These are phyloP conservation scores for Paedocypris sp. DNA, from an alignment of 2,113 vertebrate species.

Conservation along the genomic window DNA sequence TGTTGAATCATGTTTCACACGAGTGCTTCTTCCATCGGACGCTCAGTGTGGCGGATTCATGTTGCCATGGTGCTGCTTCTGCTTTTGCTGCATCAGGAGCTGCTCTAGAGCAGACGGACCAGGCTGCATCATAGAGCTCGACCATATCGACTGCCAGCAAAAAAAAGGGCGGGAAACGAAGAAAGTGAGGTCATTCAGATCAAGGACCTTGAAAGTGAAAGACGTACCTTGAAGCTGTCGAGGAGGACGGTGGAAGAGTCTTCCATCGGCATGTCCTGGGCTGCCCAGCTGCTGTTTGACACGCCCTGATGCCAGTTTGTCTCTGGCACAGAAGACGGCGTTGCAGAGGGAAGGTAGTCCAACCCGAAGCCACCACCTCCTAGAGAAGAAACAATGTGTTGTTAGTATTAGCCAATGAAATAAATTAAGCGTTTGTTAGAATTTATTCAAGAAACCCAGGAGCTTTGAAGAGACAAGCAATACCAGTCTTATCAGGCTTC, in stretches of 20 bases:
- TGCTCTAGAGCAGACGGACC: conserved; percentile 97
- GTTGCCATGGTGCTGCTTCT: conserved; percentile 94
- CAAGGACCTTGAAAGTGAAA: neutral
- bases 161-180: neutral
- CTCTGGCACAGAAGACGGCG: conserved; percentile 65
- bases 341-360: conserved; percentile 81
- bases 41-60: conserved; percentile 98
- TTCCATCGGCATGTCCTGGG: conserved; percentile 81
- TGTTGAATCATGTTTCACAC: conserved; percentile 44
- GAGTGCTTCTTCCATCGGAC: conserved; percentile 53
- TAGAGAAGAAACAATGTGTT: conserved; percentile 22
- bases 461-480: neutral
- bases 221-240: conserved; percentile 91
- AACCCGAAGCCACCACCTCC: conserved; percentile 82
- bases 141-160: conserved; percentile 98
- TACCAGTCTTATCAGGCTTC: conserved; percentile 91
- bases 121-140: conserved; percentile 97
- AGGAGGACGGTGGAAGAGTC: conserved; percentile 88
- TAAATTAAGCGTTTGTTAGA: neutral
- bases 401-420: neutral
- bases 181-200: neutral
- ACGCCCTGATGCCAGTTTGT: conserved; percentile 78
- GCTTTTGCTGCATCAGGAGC: conserved; percentile 98
- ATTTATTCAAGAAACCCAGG: neutral
- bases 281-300: conserved; percentile 72